phyloP scores from a whole-genome alignment of 2,888 invertebrate species.

The Hyposoter dolosus region DNA sequence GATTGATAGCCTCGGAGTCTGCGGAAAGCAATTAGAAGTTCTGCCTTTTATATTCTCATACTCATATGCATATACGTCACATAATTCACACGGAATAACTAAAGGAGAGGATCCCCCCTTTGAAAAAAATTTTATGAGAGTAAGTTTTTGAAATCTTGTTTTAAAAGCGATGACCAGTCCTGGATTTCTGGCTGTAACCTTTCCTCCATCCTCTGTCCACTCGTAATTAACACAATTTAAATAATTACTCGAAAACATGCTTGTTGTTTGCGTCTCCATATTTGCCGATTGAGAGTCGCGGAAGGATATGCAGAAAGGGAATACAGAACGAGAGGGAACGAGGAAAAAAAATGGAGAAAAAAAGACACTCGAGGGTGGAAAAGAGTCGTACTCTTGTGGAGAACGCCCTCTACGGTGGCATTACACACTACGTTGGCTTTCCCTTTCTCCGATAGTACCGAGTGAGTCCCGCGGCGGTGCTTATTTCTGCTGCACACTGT shows the following conservation, averaged over 20 bases:
- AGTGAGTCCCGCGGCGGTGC: constrained; percentile 43
- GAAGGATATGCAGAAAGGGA: constrained; percentile 51
- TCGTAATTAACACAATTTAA: constrained; percentile 55
- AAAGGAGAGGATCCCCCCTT: constrained; percentile 1
- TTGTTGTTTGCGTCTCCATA: constrained; percentile 6
- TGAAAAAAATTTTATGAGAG: constrained; percentile 25
- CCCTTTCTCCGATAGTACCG: constrained; percentile 58
- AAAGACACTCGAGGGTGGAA: constrained; percentile 56
- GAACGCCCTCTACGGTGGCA: constrained; percentile 46
- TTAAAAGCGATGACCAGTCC: background rate
- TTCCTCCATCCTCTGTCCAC: constrained; percentile 26
- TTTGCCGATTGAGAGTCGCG: constrained; percentile 32
- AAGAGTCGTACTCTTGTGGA: constrained; percentile 50
- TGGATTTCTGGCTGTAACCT: background rate
- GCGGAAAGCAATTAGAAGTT: constrained; percentile 69
- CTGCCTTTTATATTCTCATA: constrained; percentile 31
- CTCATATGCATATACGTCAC: constrained; percentile 6
- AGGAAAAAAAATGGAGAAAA: constrained; percentile 28
- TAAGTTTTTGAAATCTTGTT: constrained; percentile 10
- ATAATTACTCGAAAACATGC: constrained; percentile 45
- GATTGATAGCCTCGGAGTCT: constrained; percentile 69
- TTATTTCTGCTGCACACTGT: constrained; percentile 31
- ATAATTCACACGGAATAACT: constrained; percentile 26
- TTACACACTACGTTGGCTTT: constrained; percentile 55
- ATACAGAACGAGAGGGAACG: background rate